These are phyloP conservation scores for Capitulum mitella DNA, from an alignment of 2,888 invertebrate species.

Conservation along the genomic window DNA sequence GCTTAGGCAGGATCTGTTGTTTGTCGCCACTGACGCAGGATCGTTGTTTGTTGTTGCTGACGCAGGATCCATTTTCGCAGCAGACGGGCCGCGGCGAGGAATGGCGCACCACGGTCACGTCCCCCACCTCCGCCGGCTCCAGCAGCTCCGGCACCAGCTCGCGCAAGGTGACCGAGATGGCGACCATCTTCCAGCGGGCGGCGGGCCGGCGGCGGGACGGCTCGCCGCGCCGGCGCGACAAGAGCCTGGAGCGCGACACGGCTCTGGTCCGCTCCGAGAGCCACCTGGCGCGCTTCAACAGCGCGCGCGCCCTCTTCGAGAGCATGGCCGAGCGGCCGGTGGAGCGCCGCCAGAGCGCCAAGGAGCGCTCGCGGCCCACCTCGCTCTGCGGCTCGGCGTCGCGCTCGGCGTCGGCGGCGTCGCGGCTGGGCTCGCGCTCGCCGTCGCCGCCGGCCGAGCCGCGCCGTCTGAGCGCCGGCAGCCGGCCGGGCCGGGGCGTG, in stretches of 20 bases:
- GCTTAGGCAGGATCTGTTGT: no score
- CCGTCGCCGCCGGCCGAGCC: conserved; percentile 29
- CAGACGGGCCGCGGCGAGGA: not conserved
- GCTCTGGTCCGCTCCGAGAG: conserved; percentile 78
- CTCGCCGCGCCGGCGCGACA: conserved; percentile 24
- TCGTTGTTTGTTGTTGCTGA: no score
- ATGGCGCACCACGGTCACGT: not conserved
- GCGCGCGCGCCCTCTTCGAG: conserved; percentile 83
- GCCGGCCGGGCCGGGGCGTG: conserved; percentile 29
- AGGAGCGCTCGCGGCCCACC: conserved; percentile 32
- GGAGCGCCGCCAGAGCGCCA: conserved; percentile 25
- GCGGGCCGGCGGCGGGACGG: conserved; percentile 49
- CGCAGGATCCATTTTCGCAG: no score
- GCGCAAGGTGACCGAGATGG: conserved; percentile 82
- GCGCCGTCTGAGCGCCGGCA: conserved; percentile 36
- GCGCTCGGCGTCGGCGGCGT: conserved; percentile 32
- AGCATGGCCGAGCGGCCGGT: conserved; percentile 54
- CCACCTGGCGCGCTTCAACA: conserved; percentile 83
- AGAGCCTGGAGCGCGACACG: conserved; percentile 45
- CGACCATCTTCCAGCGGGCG: conserved; percentile 75
- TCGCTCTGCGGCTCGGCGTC: conserved; percentile 28
- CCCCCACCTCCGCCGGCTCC: not conserved
- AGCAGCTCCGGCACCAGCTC: not conserved
- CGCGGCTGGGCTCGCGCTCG: conserved; percentile 2
- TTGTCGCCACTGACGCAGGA: no score